Conservation (phyloP, 2,113 vertebrate species). For the Nannobrachium achirus region DNA sequence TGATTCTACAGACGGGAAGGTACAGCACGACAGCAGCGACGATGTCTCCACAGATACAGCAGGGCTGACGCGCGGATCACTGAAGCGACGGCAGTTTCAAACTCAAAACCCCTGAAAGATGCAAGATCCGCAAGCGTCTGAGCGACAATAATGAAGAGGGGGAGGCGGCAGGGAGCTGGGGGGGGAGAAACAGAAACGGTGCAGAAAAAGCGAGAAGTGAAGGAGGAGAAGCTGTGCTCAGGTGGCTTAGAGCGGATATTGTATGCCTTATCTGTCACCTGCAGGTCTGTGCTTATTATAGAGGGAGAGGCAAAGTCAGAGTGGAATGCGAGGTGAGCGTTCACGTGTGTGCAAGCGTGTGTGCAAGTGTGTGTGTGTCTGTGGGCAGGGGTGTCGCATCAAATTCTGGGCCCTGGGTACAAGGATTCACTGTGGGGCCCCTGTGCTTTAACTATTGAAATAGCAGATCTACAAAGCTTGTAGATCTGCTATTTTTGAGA, state of each 20-base stretch:
- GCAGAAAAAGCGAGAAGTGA: slow-evolving; percentile 39
- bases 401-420: no score
- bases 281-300: slow-evolving; percentile 77
- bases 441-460: no score
- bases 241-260: slow-evolving; percentile 67
- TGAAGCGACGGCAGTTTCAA: slow-evolving; percentile 1
- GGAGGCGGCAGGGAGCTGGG: background rate
- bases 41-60: slow-evolving; percentile 4
- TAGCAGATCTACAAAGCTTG: no score
- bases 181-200: no score
- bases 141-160: slow-evolving; percentile 5
- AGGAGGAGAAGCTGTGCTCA: slow-evolving; percentile 54
- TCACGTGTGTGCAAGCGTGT: slow-evolving; percentile 1
- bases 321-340: slow-evolving; percentile 43
- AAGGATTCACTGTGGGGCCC: no score
- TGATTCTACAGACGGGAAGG: slow-evolving; percentile 14
- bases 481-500: no score
- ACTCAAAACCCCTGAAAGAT: slow-evolving; percentile 24
- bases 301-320: slow-evolving; percentile 58
- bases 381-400: no score
- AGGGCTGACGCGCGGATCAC: slow-evolving; percentile 2
- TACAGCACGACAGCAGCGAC: background rate
- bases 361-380: slow-evolving; percentile 17
- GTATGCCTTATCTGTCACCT: slow-evolving; percentile 77
- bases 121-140: slow-evolving; percentile 32